Base-by-base conservation (phyloP, 1,140 invertebrate genomes). In the Bombus cullumanus region DNA sequence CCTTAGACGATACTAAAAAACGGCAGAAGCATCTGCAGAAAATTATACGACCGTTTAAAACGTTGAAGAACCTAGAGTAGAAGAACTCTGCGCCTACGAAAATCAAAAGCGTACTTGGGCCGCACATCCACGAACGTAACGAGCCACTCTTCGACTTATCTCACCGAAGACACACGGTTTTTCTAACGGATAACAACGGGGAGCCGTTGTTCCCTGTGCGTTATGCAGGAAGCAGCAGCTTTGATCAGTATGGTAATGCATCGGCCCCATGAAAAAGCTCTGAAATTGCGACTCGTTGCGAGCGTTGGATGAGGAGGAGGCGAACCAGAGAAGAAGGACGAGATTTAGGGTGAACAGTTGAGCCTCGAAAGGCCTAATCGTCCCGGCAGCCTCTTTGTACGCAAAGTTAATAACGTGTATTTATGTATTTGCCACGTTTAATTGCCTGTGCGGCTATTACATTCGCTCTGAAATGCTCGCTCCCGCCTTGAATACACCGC, bases 371-470 rank as follows among this genome's bases (percentile, higher is more conserved):
- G 87, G 80, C 90, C 90, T 93, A 93, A 93, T 92, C 90, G 92
- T 73, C 85, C 87, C 78, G 87, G 66, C 68, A 78, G 69, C 76
- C 77, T 88, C 92, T 94, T 93, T 93, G 92, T 93, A 86, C 89
- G 79, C 88, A 92, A 92, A 92, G 92, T 92, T 94, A 93, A 94
- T 91, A 94, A 92, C 92, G 91, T 90, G 92, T 93, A 94, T 93
- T 94, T 94, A 93, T 92, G 91, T 89, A 89, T 93, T 91, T 91
- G 89, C 88, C 91, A 88, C 88, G 91, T 92, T 92, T 93, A 94
- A 94, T 94, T 93, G 90, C 89, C 90, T 90, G 88, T 91, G 86
- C 86, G 72, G 75, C 92, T 90, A 92, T 94, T 93, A 94, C 90
- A 86, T 90, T 85, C 73, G 69, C 53, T 41, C 86, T 85, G 76